Percentiles rank a stretch among this genome's conserved stretches.
Evolutionary conservation across 2,888 invertebrate species (phyloP).

Genomic region (Lamellibrachia columna): DNA sequence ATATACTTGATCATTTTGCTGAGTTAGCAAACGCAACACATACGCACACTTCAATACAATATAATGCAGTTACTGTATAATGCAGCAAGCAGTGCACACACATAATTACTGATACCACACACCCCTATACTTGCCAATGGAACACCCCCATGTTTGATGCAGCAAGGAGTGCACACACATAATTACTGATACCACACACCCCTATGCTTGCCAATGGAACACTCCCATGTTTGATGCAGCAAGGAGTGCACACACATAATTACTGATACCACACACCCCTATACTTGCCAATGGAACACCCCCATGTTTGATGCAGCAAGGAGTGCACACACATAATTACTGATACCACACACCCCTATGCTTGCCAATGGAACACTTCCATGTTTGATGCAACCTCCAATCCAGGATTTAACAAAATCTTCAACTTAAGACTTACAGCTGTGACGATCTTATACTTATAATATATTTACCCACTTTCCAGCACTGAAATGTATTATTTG

Average conservation of each 20-base stretch:
- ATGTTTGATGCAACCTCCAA: not conserved
- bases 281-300: too few species aligned
- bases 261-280: too few species aligned
- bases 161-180: not conserved
- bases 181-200: too few species aligned
- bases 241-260: too few species aligned
- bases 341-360: too few species aligned
- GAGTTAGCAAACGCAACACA: not conserved
- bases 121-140: too few species aligned
- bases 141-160: not conserved
- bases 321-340: too few species aligned
- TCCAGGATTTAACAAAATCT: not conserved
- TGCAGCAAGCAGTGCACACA: not conserved
- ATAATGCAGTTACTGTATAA: not conserved
- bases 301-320: too few species aligned
- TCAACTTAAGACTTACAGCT: not conserved
- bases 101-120: too few species aligned
- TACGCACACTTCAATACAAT: not conserved
- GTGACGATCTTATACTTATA: not conserved
- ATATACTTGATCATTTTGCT: not conserved
- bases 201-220: too few species aligned
- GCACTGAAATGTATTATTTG: not conserved
- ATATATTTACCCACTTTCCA: not conserved
- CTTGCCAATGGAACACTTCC: too few species aligned
- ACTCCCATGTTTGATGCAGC: not conserved